phyloP scores from a whole-genome alignment of 2,113 vertebrate species.

The Rhinopithecus roxellana region DNA sequence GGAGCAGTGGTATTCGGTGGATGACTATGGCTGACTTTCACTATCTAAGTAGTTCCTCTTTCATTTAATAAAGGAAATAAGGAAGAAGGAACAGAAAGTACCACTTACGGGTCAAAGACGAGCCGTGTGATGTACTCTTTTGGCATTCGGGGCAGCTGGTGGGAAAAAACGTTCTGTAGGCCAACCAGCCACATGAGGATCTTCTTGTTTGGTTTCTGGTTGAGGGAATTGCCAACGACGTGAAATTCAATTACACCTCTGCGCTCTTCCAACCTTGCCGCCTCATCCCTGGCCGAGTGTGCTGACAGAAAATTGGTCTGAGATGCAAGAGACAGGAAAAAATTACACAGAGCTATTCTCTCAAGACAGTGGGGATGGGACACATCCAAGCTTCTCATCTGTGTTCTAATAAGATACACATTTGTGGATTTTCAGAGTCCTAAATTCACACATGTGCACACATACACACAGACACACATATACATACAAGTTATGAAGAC shows the following conservation, averaged over 20 bases:
- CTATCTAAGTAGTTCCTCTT: background rate
- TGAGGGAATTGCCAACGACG: slow-evolving; percentile 96
- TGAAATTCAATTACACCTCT: slow-evolving; percentile 98
- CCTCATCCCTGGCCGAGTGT: slow-evolving; percentile 96
- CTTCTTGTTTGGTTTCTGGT: slow-evolving; percentile 98
- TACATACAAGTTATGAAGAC: background rate
- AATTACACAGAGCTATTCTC: background rate
- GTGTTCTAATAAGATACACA: background rate
- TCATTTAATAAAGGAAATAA: background rate
- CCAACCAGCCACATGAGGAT: slow-evolving; percentile 99
- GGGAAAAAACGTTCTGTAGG: slow-evolving; percentile 98
- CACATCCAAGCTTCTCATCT: background rate
- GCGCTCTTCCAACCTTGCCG: slow-evolving; percentile 94
- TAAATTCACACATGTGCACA: background rate
- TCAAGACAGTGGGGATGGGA: background rate
- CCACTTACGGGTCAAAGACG: slow-evolving; percentile 97
- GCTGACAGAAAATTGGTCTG: slow-evolving; percentile 97
- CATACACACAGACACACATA: too few species aligned
- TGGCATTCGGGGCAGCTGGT: slow-evolving; percentile 98
- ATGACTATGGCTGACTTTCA: background rate
- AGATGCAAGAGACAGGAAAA: background rate
- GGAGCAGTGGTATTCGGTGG: background rate
- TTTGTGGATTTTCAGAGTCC: background rate
- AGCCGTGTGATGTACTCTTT: slow-evolving; percentile 99
- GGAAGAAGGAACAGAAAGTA: background rate